phyloP scores from a whole-genome alignment of 2,797 vertebrate species.

The Karalla daura region DNA sequence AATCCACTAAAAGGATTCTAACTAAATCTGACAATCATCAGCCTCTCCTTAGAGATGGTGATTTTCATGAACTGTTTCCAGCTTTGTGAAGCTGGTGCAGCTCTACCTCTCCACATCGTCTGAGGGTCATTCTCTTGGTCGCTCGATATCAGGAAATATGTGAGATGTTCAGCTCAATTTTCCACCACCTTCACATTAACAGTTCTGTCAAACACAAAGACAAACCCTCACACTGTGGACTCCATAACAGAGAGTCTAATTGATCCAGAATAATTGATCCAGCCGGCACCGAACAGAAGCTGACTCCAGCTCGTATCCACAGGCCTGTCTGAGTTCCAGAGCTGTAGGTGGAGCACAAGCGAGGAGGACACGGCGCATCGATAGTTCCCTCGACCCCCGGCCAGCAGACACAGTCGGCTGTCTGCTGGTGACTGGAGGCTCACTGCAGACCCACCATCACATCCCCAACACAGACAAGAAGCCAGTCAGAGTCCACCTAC shows the following conservation, averaged over 20 bases:
- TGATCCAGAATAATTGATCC: too few species aligned
- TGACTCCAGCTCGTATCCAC: neutral
- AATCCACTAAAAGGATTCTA: too few species aligned
- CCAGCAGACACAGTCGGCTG: constrained; percentile 1
- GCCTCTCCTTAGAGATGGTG: too few species aligned
- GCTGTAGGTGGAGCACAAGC: neutral
- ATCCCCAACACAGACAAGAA: constrained; percentile 13
- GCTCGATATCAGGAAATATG: neutral
- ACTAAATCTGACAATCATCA: neutral
- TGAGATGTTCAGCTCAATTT: neutral
- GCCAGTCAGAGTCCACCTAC: constrained; percentile 34
- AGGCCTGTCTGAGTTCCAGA: neutral
- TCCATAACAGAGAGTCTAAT: too few species aligned
- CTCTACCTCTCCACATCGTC: too few species aligned
- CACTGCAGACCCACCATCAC: neutral
- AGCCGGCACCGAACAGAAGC: too few species aligned
- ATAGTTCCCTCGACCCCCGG: neutral
- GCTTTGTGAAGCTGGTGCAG: too few species aligned
- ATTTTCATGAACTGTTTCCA: neutral
- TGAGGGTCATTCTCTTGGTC: neutral
- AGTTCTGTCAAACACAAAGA: neutral
- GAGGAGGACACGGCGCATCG: neutral
- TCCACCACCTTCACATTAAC: neutral
- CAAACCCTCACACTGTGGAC: neutral
- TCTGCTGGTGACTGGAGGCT: constrained; percentile 5